Base-by-base conservation (phyloP, 2,797 vertebrate species). In the Oreochromis grahami region DNA sequence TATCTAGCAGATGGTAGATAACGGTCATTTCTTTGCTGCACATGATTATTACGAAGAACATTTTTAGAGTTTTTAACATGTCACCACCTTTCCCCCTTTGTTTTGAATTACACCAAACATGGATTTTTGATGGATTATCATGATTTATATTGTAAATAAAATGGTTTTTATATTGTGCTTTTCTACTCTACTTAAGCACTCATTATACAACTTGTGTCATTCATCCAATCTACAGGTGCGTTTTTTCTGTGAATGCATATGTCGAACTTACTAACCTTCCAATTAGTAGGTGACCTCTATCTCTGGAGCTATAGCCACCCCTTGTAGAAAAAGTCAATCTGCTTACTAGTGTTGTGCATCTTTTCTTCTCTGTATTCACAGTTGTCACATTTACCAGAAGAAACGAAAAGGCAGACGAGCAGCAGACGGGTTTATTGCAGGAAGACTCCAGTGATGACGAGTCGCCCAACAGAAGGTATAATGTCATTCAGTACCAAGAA, bases 361-460 rank as follows among this genome's bases (percentile, higher is more conserved):
- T 32, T 24, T 76, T 81, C 14, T 43, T 86, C 26, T 85, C 38
- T 78, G 8, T 78, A 52, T 85, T 83, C 38, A 78, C 86, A 96
- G 93, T 91, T 43, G 83, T 94, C 5, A 96, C 96, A 76, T 97
- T 96, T 55, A 95, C 94, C 4, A 94, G 96, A 50, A 91, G 94
- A 81, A 96, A 96, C 21, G 93, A 94, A 81, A 95, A 97, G 77
- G 94, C 94, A 0, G 82, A 92, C 1, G 91, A 94, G 45, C 90
- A 94, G 63, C 95, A 94, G 85, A 95, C 96, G 86, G 93, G 97
- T 82, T 96, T 98, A 76, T 96, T 99, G 38, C 97, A 97, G 70
- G 96, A 97, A 77, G 93, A 96, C 90, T 97, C 97, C 89, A 97
- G 96, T 51, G 96, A 96, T 56, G 97, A 97, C 26, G 80, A 93